Evolutionary conservation across 2,797 vertebrate species (phyloP), one percentile per base, ranked within the genome.

Genomic region (Sitta carolinensis): DNA sequence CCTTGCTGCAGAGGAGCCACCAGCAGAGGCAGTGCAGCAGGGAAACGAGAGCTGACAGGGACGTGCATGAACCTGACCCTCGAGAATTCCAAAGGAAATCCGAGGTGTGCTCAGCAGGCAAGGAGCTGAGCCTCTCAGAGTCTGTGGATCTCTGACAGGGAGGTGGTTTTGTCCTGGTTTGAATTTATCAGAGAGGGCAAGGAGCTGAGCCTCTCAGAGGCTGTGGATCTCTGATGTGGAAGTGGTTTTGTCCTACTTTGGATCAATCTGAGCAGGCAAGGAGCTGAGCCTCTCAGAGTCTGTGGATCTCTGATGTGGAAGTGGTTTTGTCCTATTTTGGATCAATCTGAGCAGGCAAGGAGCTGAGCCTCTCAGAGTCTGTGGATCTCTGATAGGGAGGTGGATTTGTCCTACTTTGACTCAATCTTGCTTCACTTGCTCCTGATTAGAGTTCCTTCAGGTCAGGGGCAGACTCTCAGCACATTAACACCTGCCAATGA

Each of bases 401-500:
- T 36, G 42, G 51, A 83, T 94, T 87, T 92, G 75, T 61, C 91
- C 76, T 84, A 4, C 91, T 96, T 78, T 75, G 42, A 79, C 84
- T 92, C 89, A 78, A 67, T 93, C 84, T 78, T 96, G 94, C 91
- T 95, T 89, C 89, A 64, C 79, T 95, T 85, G 69, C 66, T 81
- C 38, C 79, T 86, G 87, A 86, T 90, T n/a, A 63, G 76, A 86
- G 79, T 81, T 93, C 73, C 91, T 94, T 32, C 90, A 90, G 94
- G 87, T 94, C 94, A 62, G 32, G 79, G 79, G 73, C 92, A 67
- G 95, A 13, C 51, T 89, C 79, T 88, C 77, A 81, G 90, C 90
- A 21, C 95, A 95, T 96, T 97, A 95, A 74, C 95, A 96, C 94
- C 92, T 96, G 81, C 96, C 93, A 85, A 86, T 94, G 89, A 96